These are phyloP conservation scores for Drosophila virilis DNA, from an alignment of 1,140 invertebrate genomes.

Conservation along the genomic window DNA sequence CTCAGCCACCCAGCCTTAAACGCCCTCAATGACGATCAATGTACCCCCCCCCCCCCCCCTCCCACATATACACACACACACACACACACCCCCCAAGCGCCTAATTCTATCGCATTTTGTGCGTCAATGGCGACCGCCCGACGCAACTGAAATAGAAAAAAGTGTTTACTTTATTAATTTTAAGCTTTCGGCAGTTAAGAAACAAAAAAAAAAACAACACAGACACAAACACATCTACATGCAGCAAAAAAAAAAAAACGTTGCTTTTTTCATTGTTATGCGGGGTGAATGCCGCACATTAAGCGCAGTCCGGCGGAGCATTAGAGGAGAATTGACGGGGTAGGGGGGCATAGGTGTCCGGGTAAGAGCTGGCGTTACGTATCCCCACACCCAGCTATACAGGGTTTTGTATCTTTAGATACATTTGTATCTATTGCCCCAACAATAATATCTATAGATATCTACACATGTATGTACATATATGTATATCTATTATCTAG, in stretches of 20 bases:
- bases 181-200: conserved; percentile 77
- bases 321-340: not conserved
- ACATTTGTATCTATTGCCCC: conserved; percentile 17
- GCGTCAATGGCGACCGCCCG: conserved; percentile 59
- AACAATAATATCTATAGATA: conserved; percentile 24
- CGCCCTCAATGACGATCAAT: conserved; percentile 37
- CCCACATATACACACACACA: not conserved
- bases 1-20: not conserved
- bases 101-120: conserved; percentile 58
- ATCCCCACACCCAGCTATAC: conserved; percentile 22
- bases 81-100: not conserved
- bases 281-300: conserved; percentile 70
- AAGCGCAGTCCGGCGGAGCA: conserved; percentile 42
- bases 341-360: not conserved
- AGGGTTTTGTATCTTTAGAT: conserved; percentile 4
- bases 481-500: conserved; percentile 41
- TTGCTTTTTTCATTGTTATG: conserved; percentile 60
- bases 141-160: conserved; percentile 43
- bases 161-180: conserved; percentile 82
- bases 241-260: conserved; percentile 6
- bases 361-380: conserved; percentile 30
- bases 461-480: conserved; percentile 1
- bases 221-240: not conserved
- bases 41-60: not conserved
- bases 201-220: conserved; percentile 33